Evolutionary conservation across 1,140 invertebrate species (phyloP), one percentile per base, ranked within the genome.

Genomic region (Nomia melanderi): DNA sequence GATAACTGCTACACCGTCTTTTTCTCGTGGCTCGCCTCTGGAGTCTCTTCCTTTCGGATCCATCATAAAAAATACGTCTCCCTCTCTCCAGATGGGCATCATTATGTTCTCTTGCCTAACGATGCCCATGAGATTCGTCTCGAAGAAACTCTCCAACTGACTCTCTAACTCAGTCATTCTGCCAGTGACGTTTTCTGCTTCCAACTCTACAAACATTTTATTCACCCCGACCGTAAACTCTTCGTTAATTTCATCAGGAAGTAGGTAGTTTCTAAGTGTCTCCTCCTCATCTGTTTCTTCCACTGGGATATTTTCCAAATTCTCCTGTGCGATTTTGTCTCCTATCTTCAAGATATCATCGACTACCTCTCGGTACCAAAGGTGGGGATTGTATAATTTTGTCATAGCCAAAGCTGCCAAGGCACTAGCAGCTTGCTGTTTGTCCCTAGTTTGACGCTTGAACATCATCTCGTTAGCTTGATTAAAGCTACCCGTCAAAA

Each of bases 191-290:
- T 12, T 8, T 23, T 87, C 87, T 17, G 92, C 89, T 23, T 90
- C 86, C 7, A 92, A 12, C 0, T 8, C 53, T 0, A 89, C 23
- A 1, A 29, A 77, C 5, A 91, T 84, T 25, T 75, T 56, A 60
- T 90, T 92, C 12, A 91, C 82, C 0, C 91, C 91, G 5, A 92
- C 83, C 8, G 69, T 59, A n/a, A 92, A 91, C 25, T 90, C 85
- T 29, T 91, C 88, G 44, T 81, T 84, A 36, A 92, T 87, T 57
- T 93, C 93, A 60, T 84, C 89, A 0, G 93, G 90, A 36, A 92
- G 72, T 0, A 93, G 89, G 57, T 91, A 93, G 75, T 91, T 74
- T 72, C 93, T 90, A 25, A 75, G 73, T 0, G 20, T 14, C 44
- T 88, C 85, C 6, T 79, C 81, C 9, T 87, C 81, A 4, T 87